Conservation (phyloP, 2,797 vertebrate species). For the Pangasius sanitwongsei region DNA sequence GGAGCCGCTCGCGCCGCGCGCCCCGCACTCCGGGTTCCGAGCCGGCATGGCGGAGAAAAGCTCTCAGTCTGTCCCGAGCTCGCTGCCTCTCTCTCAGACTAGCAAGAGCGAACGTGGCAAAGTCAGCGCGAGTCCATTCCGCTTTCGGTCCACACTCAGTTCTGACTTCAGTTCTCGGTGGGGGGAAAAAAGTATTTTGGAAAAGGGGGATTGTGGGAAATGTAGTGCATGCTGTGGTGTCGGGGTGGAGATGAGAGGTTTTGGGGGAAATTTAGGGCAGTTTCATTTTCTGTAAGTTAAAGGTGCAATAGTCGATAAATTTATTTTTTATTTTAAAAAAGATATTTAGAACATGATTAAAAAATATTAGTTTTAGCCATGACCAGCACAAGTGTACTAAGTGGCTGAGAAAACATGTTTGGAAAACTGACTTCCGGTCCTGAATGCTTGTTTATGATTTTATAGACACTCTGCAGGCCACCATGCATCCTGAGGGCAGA, state of each 20-base stretch:
- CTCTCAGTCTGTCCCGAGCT: not conserved
- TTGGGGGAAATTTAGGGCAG: not conserved
- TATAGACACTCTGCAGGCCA: not conserved
- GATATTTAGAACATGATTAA: not conserved
- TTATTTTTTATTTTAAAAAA: no score
- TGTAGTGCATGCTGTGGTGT: slow-evolving; percentile 23
- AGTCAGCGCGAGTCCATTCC: slow-evolving; percentile 32
- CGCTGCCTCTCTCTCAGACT: not conserved
- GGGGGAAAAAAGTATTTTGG: not conserved
- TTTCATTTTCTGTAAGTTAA: not conserved
- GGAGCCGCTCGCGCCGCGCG: slow-evolving; percentile 56
- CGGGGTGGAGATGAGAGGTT: not conserved
- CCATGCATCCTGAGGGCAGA: not conserved
- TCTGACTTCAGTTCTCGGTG: not conserved
- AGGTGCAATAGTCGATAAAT: not conserved
- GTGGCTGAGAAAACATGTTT: not conserved
- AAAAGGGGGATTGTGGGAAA: slow-evolving; percentile 50
- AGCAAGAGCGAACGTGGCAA: not conserved
- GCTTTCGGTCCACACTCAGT: not conserved
- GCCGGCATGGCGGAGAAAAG: slow-evolving; percentile 62
- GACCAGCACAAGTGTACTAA: not conserved
- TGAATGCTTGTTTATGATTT: not conserved
- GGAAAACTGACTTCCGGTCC: not conserved
- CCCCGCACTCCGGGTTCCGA: slow-evolving; percentile 62
- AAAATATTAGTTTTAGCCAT: not conserved